Evolutionary conservation across 2,888 invertebrate species (phyloP).

Genomic region (Prenolepis imparis): DNA sequence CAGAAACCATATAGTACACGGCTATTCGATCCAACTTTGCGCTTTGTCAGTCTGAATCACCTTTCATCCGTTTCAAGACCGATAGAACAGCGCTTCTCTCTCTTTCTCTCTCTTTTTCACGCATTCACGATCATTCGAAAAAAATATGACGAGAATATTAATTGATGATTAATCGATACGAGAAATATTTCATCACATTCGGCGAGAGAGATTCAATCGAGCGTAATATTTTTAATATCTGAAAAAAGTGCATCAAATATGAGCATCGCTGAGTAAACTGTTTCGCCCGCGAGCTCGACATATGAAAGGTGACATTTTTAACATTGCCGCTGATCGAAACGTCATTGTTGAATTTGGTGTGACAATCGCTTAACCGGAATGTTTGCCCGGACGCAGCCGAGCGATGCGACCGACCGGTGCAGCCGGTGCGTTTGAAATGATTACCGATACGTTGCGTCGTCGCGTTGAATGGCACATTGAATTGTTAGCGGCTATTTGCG

Average conservation of each 20-base stretch:
- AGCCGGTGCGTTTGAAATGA: slow-evolving; percentile 66
- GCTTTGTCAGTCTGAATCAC: slow-evolving; percentile 17
- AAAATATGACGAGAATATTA: neutral
- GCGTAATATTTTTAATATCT: slow-evolving; percentile 17
- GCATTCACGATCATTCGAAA: neutral
- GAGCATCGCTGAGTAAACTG: neutral
- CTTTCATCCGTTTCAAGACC: slow-evolving; percentile 21
- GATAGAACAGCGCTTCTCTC: neutral
- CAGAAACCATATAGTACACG: slow-evolving; percentile 31
- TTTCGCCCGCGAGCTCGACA: neutral
- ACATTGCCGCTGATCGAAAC: slow-evolving; percentile 27
- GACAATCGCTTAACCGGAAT: slow-evolving; percentile 53
- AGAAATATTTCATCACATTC: slow-evolving; percentile 16
- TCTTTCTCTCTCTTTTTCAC: too few species aligned
- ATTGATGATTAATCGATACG: slow-evolving; percentile 7
- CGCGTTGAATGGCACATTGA: slow-evolving; percentile 42
- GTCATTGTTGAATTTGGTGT: slow-evolving; percentile 27
- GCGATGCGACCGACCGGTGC: slow-evolving; percentile 19
- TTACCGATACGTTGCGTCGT: slow-evolving; percentile 59
- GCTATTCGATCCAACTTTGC: slow-evolving; percentile 41
- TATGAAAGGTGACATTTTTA: neutral
- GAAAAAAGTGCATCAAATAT: neutral
- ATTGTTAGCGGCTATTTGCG: slow-evolving; percentile 59
- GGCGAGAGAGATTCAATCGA: neutral
- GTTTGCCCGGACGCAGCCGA: slow-evolving; percentile 41